Evolutionary conservation across 2,113 vertebrate genomes (phyloP).

Genomic region (Aptenodytes forsteri): DNA sequence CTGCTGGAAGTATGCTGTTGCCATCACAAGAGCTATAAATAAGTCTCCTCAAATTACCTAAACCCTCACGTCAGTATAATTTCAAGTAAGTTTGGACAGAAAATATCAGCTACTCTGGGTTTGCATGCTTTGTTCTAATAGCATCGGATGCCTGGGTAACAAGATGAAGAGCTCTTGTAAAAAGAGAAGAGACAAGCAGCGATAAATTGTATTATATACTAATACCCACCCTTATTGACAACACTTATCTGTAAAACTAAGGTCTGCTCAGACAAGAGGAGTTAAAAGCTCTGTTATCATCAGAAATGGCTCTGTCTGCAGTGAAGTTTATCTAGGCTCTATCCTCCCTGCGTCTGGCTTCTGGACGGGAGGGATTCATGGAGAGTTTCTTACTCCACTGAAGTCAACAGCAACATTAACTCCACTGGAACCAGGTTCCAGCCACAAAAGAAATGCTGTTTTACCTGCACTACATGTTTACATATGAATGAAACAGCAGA

Average conservation of each 20-base stretch:
- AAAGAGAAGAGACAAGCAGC: neutral
- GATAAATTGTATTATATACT: neutral
- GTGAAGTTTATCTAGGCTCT: neutral
- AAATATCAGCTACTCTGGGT: neutral
- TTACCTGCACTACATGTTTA: neutral
- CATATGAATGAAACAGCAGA: neutral
- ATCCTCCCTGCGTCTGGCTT: neutral
- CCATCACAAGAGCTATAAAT: neutral
- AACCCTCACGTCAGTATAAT: neutral
- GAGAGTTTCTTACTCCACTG: neutral
- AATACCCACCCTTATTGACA: neutral
- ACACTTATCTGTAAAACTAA: neutral
- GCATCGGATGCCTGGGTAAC: neutral
- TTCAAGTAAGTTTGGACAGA: neutral
- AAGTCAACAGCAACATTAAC: neutral
- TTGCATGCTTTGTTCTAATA: neutral
- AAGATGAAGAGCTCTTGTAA: constrained; percentile 44
- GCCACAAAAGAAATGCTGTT: neutral
- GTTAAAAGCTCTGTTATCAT: constrained; percentile 28
- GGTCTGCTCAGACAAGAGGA: neutral
- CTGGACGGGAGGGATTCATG: rapidly evolving
- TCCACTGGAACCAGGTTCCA: neutral
- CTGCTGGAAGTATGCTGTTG: neutral
- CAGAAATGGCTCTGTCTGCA: neutral
- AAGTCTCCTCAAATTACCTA: neutral